Evolutionary conservation across 2,797 vertebrate genomes (phyloP).

Genomic region (Amphiprion clarkii): DNA sequence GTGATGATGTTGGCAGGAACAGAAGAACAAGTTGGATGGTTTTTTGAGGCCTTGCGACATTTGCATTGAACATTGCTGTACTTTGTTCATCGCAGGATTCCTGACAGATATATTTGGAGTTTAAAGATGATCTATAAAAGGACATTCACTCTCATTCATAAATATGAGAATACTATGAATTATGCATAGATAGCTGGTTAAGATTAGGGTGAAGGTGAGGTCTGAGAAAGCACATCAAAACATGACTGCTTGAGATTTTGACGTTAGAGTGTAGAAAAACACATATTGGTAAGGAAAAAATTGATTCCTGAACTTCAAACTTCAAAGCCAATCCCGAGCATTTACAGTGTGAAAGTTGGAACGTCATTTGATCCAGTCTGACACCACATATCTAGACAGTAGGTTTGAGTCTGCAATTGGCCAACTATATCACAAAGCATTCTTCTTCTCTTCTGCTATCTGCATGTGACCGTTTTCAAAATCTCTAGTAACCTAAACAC

Average conservation of each 20-base stretch:
- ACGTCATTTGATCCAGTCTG: neutral
- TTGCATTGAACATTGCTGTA: neutral
- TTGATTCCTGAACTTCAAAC: too few relatives aligned
- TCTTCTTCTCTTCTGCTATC: too few relatives aligned
- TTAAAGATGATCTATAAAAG: neutral
- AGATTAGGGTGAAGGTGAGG: neutral
- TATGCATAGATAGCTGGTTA: too few relatives aligned
- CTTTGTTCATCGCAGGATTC: neutral
- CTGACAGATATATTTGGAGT: neutral
- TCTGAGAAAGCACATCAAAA: neutral
- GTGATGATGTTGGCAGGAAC: conserved; percentile 36
- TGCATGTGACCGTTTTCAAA: too few relatives aligned
- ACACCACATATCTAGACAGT: too few relatives aligned
- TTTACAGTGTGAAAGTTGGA: neutral
- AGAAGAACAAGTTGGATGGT: conserved; percentile 7
- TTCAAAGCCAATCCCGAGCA: neutral
- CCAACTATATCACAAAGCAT: too few relatives aligned
- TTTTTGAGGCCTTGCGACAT: conserved; percentile 21
- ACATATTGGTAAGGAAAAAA: too few relatives aligned
- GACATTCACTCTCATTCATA: neutral
- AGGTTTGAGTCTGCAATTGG: too few relatives aligned
- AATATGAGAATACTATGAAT: neutral
- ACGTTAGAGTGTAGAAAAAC: neutral
- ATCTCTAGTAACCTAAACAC: too few relatives aligned
- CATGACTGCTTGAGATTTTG: neutral